Evolutionary conservation across 2,888 invertebrate genomes (phyloP).

Genomic region (Scelioninae gen. 2): DNA sequence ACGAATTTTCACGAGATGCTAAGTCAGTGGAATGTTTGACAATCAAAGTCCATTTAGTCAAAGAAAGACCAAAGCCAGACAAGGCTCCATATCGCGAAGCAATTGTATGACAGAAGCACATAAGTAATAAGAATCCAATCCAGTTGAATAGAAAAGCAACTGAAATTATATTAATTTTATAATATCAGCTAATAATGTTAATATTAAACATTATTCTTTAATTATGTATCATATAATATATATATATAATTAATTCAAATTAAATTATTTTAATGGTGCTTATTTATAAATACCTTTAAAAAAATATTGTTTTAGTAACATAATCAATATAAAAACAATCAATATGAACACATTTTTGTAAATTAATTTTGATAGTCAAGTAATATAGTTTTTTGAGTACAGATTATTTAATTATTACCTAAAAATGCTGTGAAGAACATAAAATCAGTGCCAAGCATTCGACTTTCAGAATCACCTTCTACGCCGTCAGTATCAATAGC

Average conservation of each 20-base stretch:
- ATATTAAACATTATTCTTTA: too few species aligned
- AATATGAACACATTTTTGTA: too few species aligned
- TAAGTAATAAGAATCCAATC: conserved; percentile 93
- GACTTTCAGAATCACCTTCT: conserved; percentile 84
- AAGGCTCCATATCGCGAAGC: conserved; percentile 94
- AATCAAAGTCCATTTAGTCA: conserved; percentile 96
- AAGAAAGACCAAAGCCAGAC: conserved; percentile 93
- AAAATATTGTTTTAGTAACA: too few species aligned
- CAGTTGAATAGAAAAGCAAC: conserved; percentile 97
- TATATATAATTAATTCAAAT: too few species aligned
- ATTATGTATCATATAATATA: neutral
- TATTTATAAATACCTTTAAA: too few species aligned
- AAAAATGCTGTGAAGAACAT: conserved; percentile 95
- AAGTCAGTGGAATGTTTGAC: conserved; percentile 93
- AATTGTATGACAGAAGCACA: conserved; percentile 96
- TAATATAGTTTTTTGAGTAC: too few species aligned
- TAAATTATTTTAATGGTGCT: too few species aligned
- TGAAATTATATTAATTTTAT: too few species aligned
- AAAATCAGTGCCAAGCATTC: conserved; percentile 92
- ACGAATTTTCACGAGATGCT: conserved; percentile 90
- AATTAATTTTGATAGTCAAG: too few species aligned
- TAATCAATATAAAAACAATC: too few species aligned
- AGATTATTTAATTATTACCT: conserved; percentile 78
- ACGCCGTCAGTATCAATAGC: conserved; percentile 86
- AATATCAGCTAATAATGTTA: too few species aligned